Evolutionary conservation across 92 coral and sea anemone species (phyloP), one percentile per base, ranked within the genome.

Genomic region (Phenganax subtilis): DNA sequence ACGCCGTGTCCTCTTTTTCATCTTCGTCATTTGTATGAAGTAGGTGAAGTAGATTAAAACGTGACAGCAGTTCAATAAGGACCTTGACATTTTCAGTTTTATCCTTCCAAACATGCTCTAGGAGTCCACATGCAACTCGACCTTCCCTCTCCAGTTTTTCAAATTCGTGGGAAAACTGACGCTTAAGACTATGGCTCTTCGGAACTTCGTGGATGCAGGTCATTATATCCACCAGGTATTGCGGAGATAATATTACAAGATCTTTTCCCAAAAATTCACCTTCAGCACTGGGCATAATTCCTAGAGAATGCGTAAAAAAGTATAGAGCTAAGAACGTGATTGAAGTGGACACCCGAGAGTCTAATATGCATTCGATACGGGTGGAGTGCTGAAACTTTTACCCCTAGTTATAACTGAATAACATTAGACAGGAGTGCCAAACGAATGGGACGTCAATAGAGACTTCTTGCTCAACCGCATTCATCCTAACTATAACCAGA

Each of bases 171-270:
- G 63, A 54, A 29, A 76, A 84, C 59, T 82, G 87, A 30, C 91
- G 90, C 14, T 80, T 83, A 7, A 71, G 80, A 57, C 69, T 76
- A 70, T 75, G 25, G 14, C 66, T 59, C 0, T 55, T 54, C 51
- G 79, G 72, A n/a, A 88, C 88, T 6, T 90, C 92, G 61, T 90
- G 89, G 61, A 90, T 54, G 20, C 89, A 30, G 20, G 92, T 90
- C 92, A 90, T 90, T 30, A 90, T 88, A 68, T 90, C 84, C 37
- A 90, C 92, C 29, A 90, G 87, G 61, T 79, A 82, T 71, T 90
- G 92, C 6, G 92, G 92, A 16, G 86, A 80, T 51, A 90, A 67
- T 27, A 90, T 91, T 10, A 88, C 92, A 8, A 57, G 31, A 37
- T 88, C 89, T 10, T 47, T 57, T 0, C 85, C n/a, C 8, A 16